Evolutionary conservation across 2,797 vertebrate genomes (phyloP).

Genomic region (Enteromius unitaeniatus): DNA sequence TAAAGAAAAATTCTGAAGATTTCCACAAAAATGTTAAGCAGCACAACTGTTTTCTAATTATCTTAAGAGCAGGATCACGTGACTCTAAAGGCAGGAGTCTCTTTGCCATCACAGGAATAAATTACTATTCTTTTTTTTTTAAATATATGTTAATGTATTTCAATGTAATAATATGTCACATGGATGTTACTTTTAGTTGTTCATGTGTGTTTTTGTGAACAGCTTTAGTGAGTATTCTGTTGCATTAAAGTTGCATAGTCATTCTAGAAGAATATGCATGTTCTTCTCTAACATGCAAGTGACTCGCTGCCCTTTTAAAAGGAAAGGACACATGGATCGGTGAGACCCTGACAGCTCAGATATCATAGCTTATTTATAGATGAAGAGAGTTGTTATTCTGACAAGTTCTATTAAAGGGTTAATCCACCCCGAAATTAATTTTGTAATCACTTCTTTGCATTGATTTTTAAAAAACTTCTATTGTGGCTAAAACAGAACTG

Average conservation of each 20-base stretch:
- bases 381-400: not conserved
- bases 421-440: too few species aligned
- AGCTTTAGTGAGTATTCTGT: not conserved
- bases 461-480: too few species aligned
- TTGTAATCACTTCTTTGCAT: too few species aligned
- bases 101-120: too few species aligned
- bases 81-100: too few species aligned
- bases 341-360: slow-evolving; percentile 24
- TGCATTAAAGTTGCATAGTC: not conserved
- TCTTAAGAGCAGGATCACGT: too few species aligned
- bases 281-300: slow-evolving; percentile 5
- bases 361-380: slow-evolving; percentile 28
- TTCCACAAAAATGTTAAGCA: not conserved
- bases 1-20: not conserved
- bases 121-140: too few species aligned
- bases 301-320: slow-evolving; percentile 29
- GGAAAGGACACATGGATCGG: slow-evolving; percentile 14
- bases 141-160: not conserved
- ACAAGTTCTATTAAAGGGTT: not conserved
- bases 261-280: slow-evolving; percentile 8
- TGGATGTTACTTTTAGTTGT: not conserved
- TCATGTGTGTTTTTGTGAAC: not conserved
- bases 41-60: not conserved
- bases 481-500: too few species aligned
- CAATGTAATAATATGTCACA: not conserved